A percentile compares a stretch with the other conserved stretches of the same genome.
Evolutionary conservation across 2,797 vertebrate species (phyloP).

Genomic region (Semaprochilodus insignis): DNA sequence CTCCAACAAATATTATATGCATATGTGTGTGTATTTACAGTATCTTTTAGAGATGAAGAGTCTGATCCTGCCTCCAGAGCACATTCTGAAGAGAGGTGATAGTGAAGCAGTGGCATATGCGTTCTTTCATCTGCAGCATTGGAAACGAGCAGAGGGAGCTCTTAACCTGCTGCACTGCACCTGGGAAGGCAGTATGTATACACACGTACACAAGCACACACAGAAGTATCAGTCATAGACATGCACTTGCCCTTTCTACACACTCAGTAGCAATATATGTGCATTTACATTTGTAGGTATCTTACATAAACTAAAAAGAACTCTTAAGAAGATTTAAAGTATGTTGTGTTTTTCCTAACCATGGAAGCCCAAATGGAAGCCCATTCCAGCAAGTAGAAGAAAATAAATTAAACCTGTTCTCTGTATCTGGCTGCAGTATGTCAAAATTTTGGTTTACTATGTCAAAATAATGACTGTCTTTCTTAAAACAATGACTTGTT

Average conservation of each 20-base stretch:
- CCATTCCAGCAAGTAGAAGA: too few relatives aligned
- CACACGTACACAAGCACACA: slow-evolving; percentile 59
- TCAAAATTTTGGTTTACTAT: too few relatives aligned
- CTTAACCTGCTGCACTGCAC: slow-evolving; percentile 97
- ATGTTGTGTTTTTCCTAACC: too few relatives aligned
- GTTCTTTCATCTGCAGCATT: slow-evolving; percentile 99
- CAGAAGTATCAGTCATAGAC: background rate
- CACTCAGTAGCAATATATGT: slow-evolving; percentile 4
- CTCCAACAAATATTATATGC: too few relatives aligned
- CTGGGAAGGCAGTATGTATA: slow-evolving; percentile 93
- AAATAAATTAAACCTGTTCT: too few relatives aligned
- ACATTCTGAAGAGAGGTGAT: slow-evolving; percentile 97
- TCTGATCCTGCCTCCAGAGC: slow-evolving; percentile 96
- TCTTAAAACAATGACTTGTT: too few relatives aligned
- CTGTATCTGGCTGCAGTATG: too few relatives aligned
- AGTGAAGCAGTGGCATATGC: slow-evolving; percentile 98
- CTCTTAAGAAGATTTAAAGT: background rate
- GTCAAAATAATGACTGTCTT: too few relatives aligned
- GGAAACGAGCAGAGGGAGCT: slow-evolving; percentile 98
- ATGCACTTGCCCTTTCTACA: background rate
- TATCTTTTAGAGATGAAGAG: slow-evolving; percentile 99
- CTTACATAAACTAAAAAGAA: background rate
- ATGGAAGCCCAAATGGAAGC: too few relatives aligned
- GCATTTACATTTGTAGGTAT: background rate
- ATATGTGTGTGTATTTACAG: slow-evolving; percentile 70